Base-by-base conservation (phyloP, 1,140 invertebrate species). In the Drosophila suzukii region DNA sequence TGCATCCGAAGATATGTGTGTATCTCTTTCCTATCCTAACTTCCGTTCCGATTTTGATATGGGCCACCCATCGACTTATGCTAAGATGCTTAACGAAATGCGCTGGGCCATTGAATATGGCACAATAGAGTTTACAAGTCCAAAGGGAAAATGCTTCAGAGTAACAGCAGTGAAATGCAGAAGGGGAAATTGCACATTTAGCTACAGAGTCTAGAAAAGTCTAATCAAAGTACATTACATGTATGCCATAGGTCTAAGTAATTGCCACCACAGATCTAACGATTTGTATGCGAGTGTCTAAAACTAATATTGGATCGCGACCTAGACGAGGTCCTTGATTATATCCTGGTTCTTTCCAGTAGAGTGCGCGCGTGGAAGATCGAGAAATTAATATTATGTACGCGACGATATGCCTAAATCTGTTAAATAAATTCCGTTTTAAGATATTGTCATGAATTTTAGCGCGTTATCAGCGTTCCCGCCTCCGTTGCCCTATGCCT, bases 391-490 rank as follows among this genome's bases (percentile, higher is more conserved):
- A 62, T 79, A 67, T 78, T 86, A 78, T 75, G 65, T 78, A 68
- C 77, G 84, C 77, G 59, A 80, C 76, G 84, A 88, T 89, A 88
- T 88, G 84, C 80, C 77, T 89, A 88, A 81, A 71, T 66, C 53
- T 74, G 50, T 89, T 89, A 81, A 78, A 88, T 88, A 88, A 88
- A 88, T 88, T 88, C 84, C 72, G 27, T 88, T 88, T 70, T 72
- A 51, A 72, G 74, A 88, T 88, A 88, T 88, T 88, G 84, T 88
- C 84, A 88, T 88, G 65, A 81, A 80, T 81, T 65, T 80, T 73
- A 24, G 76, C 71, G 76, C 77, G 27, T 61, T 53, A 38, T 43
- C 43, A 50, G 61, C 15, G 17, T 11, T 46, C 17, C 2, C 27
- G 27, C 41, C 41, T 8, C 15, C 43, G 5, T 24, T 36, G 27